These are phyloP conservation scores for Gulo gulo DNA, from an alignment of 2,113 vertebrate species.

Conservation along the genomic window DNA sequence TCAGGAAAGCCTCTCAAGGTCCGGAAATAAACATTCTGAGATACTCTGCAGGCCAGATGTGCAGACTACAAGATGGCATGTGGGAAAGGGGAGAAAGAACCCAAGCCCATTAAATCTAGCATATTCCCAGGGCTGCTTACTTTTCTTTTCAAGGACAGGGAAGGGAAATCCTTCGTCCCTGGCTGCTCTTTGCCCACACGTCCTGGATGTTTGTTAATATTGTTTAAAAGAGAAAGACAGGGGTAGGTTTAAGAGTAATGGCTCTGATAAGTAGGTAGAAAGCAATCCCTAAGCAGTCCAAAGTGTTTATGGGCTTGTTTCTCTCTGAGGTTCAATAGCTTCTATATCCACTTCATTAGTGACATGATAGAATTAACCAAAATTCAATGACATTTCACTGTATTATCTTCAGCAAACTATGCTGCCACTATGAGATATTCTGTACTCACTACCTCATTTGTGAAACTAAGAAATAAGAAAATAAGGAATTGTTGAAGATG, in stretches of 20 bases:
- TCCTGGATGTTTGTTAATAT: not conserved
- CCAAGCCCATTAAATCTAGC: conserved; percentile 59
- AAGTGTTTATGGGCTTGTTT: not conserved
- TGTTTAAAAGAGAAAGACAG: not conserved
- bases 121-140: not conserved
- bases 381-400: not conserved
- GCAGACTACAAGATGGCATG: conserved; percentile 52
- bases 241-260: not conserved
- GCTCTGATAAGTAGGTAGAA: not conserved
- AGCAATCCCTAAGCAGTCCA: not conserved
- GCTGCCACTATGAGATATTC: not conserved
- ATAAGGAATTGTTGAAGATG: not conserved
- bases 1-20: conserved; percentile 66
- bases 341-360: not conserved
- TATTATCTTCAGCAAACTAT: not conserved
- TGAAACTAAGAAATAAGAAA: not conserved
- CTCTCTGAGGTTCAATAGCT: not conserved
- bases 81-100: conserved; percentile 56
- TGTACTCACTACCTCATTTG: not conserved
- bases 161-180: not conserved
- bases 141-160: not conserved
- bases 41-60: conserved; percentile 73
- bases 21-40: conserved; percentile 64
- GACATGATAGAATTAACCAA: not conserved
- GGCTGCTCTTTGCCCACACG: not conserved